Evolutionary conservation across 2,113 vertebrate species (phyloP).

Genomic region (Peucedramus taeniatus): DNA sequence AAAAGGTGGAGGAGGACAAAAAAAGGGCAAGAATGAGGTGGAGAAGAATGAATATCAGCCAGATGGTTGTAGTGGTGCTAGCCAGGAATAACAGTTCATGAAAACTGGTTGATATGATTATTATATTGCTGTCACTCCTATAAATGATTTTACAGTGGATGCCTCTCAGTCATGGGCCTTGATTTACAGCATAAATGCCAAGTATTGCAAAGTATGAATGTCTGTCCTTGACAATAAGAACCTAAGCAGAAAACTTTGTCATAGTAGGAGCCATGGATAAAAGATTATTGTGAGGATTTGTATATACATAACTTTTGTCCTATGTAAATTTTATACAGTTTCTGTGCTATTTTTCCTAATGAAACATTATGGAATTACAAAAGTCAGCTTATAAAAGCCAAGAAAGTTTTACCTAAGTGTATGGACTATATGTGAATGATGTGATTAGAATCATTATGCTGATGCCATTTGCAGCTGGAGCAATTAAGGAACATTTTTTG

Average conservation of each 20-base stretch:
- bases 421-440: background rate
- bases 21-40: slow-evolving; percentile 12
- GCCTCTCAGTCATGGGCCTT: background rate
- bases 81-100: slow-evolving; percentile 11
- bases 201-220: background rate
- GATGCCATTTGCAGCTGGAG: background rate
- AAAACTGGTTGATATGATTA: background rate
- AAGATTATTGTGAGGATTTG: background rate
- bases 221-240: background rate
- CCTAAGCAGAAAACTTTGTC: background rate
- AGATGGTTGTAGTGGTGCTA: background rate
- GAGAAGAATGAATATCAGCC: background rate
- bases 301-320: background rate
- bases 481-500: background rate
- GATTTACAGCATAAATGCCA: background rate
- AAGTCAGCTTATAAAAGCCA: background rate
- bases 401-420: background rate
- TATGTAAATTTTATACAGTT: background rate
- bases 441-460: background rate
- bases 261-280: background rate
- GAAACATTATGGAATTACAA: background rate
- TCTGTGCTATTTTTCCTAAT: background rate
- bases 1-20: slow-evolving; percentile 8
- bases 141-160: background rate
- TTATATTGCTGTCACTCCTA: background rate